Percentiles rank a stretch among this genome's conserved stretches.
Evolutionary conservation across 2,113 vertebrate genomes (phyloP).

Genomic region (Labeo rohita): DNA sequence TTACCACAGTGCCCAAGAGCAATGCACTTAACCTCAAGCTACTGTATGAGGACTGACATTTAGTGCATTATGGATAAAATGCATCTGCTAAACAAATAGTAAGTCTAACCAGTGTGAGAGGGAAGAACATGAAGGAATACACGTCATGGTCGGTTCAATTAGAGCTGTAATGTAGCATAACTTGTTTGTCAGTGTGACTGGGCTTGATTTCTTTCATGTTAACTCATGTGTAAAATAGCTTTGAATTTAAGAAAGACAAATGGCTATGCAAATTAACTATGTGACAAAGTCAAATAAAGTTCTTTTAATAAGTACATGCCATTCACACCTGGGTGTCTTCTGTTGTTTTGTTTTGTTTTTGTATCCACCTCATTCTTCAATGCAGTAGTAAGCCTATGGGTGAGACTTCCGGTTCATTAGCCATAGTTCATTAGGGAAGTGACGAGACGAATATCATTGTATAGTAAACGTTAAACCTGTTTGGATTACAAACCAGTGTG

Average conservation of each 20-base stretch:
- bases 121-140: not conserved
- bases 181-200: not conserved
- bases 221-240: not conserved
- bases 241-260: not conserved
- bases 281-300: conserved; percentile 17
- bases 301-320: conserved; percentile 7
- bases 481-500: too few relatives aligned
- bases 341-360: not conserved
- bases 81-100: not conserved
- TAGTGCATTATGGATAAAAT: not conserved
- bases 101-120: not conserved
- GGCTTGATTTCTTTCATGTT: not conserved
- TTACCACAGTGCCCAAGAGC: not conserved
- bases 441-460: too few relatives aligned
- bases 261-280: conserved; percentile 7
- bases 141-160: not conserved
- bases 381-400: too few relatives aligned
- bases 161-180: not conserved
- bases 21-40: not conserved
- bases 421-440: too few relatives aligned
- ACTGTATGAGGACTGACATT: not conserved
- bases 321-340: not conserved
- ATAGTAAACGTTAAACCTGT: too few relatives aligned
- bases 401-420: too few relatives aligned
- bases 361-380: too few relatives aligned